Conservation (phyloP, 2,113 vertebrate species). For the Phaethornis superciliosus region DNA sequence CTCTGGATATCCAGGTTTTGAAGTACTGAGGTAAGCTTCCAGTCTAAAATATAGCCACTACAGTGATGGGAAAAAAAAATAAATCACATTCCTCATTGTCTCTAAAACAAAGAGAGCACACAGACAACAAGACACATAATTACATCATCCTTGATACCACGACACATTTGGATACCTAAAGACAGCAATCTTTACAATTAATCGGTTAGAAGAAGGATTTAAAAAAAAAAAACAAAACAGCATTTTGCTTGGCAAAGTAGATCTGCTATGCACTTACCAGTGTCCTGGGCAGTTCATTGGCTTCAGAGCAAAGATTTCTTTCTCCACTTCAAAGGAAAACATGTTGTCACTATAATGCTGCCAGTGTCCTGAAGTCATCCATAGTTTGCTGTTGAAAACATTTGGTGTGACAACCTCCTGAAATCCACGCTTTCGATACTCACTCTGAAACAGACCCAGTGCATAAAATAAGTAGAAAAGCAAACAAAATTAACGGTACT, state of each 20-base stretch:
- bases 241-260: not conserved
- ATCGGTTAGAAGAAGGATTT: not conserved
- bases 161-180: not conserved
- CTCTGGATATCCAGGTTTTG: not conserved
- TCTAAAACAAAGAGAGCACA: not conserved
- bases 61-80: not conserved
- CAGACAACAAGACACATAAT: not conserved
- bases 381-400: constrained; percentile 95
- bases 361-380: constrained; percentile 98
- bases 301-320: constrained; percentile 94
- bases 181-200: not conserved
- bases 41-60: not conserved
- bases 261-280: constrained; percentile 79
- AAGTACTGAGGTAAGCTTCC: not conserved
- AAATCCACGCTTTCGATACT: constrained; percentile 93
- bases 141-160: not conserved
- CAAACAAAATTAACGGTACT: not conserved
- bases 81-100: not conserved
- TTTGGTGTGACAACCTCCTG: constrained; percentile 97
- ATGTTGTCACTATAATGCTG: constrained; percentile 98
- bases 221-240: not conserved
- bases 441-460: constrained; percentile 76
- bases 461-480: not conserved
- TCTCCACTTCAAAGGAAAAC: constrained; percentile 97
- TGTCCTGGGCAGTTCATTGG: constrained; percentile 99